These are phyloP conservation scores for Arizona elegans DNA, from an alignment of 2,113 vertebrate species.

Conservation along the genomic window DNA sequence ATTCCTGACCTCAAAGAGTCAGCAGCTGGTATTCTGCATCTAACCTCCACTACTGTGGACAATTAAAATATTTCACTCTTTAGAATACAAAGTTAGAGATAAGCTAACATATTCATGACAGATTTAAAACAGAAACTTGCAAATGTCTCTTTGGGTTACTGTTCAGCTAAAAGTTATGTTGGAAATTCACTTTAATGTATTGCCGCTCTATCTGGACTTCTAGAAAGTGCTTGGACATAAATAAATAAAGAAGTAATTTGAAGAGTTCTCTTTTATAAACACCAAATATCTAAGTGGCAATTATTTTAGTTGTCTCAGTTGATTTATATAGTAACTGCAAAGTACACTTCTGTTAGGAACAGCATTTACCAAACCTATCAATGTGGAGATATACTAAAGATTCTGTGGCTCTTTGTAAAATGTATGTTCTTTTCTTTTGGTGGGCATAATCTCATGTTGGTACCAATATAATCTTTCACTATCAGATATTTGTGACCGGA, in stretches of 20 bases:
- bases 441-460: background rate
- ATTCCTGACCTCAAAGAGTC: background rate
- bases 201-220: constrained; percentile 40
- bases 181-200: constrained; percentile 29
- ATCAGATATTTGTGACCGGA: background rate
- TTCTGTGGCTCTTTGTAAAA: constrained; percentile 17
- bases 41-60: constrained; percentile 17
- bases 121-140: constrained; percentile 18
- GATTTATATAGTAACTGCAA: background rate
- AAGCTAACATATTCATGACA: background rate
- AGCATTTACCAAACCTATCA: background rate
- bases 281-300: background rate
- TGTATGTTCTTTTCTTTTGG: background rate
- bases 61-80: constrained; percentile 15
- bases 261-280: constrained; percentile 23
- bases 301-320: background rate
- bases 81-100: constrained; percentile 4
- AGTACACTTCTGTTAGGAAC: background rate
- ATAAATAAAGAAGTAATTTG: background rate
- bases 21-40: background rate
- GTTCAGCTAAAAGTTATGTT: constrained; percentile 48
- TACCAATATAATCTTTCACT: background rate
- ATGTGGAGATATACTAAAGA: background rate
- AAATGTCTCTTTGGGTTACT: constrained; percentile 40
- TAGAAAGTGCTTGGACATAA: constrained; percentile 26